These are phyloP conservation scores for Rhincodon typus DNA, from an alignment of 2,797 vertebrate genomes.

Conservation along the genomic window DNA sequence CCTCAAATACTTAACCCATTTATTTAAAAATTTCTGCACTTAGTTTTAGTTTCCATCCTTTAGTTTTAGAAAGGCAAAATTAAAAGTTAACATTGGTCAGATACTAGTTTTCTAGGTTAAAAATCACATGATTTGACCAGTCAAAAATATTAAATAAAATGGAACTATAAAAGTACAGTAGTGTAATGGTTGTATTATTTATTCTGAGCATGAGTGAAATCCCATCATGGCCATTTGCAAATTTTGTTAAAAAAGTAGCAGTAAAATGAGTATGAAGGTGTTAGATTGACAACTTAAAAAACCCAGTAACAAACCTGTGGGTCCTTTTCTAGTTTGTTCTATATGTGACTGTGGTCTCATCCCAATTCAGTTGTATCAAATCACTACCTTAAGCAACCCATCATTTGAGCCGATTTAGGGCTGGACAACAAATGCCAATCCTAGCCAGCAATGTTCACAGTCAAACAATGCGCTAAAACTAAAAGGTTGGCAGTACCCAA, in stretches of 20 bases:
- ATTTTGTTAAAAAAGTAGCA: not conserved
- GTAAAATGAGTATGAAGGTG: not conserved
- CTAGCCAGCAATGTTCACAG: not conserved
- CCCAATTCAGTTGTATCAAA: not conserved
- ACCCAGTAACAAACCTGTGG: not conserved
- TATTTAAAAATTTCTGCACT: not conserved
- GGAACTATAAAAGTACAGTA: not conserved
- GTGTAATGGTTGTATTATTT: not conserved
- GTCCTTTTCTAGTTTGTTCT: not conserved
- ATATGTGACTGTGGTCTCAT: not conserved
- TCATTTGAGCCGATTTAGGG: not conserved
- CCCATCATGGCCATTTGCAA: not conserved
- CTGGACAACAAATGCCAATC: not conserved
- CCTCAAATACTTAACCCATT: not conserved
- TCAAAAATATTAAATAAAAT: not conserved
- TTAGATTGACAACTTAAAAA: not conserved
- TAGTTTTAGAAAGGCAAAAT: not conserved
- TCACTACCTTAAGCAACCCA: too few species aligned
- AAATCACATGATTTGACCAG: not conserved
- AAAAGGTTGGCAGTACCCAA: not conserved
- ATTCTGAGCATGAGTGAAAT: not conserved
- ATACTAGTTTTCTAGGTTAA: slow-evolving; percentile 7
- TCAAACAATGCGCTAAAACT: not conserved
- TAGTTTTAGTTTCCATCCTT: not conserved
- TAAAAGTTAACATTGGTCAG: too few species aligned